Conservation (phyloP, 2,888 invertebrate genomes). For the Bombylius discolor region DNA sequence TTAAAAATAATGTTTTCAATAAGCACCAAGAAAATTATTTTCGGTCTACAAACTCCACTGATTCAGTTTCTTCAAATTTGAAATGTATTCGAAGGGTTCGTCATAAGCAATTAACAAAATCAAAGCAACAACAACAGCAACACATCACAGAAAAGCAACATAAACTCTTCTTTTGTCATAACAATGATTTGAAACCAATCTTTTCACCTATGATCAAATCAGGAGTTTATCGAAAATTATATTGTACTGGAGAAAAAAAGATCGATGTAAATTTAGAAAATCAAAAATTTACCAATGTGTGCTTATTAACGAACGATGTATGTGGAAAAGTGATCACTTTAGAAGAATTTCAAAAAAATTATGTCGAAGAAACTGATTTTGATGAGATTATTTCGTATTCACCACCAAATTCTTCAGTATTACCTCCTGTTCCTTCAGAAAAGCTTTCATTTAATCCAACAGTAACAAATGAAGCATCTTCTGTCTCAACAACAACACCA, state of each 20-base stretch:
- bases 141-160: slow-evolving; percentile 16
- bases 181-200: slow-evolving; percentile 20
- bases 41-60: no score
- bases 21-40: no score
- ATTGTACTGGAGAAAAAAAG: background rate
- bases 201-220: slow-evolving; percentile 20
- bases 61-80: no score
- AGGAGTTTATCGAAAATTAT: slow-evolving; percentile 14
- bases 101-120: no score
- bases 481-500: background rate
- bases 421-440: background rate
- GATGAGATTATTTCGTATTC: background rate
- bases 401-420: background rate
- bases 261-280: background rate
- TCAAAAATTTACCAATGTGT: slow-evolving; percentile 16
- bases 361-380: slow-evolving; percentile 7
- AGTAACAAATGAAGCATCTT: no score
- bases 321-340: slow-evolving; percentile 18
- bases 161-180: slow-evolving; percentile 18
- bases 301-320: slow-evolving; percentile 16
- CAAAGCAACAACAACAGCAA: slow-evolving; percentile 2
- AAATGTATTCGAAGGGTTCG: no score
- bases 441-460: no score
- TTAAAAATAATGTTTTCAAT: no score
- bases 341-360: slow-evolving; percentile 13